Conservation (phyloP, 2,113 vertebrate genomes). For the Gallinago paraguaiae region DNA sequence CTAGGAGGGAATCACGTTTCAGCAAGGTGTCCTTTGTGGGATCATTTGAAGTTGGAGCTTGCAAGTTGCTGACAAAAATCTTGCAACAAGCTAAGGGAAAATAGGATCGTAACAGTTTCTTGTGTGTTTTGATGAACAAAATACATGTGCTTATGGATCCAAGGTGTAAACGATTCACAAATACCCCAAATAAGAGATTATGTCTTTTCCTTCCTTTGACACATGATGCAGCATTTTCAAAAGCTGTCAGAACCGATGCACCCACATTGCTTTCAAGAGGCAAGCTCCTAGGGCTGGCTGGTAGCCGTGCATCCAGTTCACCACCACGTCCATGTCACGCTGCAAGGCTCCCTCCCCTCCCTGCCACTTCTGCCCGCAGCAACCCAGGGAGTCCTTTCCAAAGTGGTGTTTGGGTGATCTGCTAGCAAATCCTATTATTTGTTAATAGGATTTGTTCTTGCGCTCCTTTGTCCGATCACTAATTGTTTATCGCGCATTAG, state of each 20-base stretch:
- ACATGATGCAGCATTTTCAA: neutral
- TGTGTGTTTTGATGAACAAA: neutral
- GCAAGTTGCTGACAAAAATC: neutral
- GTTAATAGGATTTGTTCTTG: constrained; percentile 58
- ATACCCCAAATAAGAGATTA: neutral
- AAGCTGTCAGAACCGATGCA: neutral
- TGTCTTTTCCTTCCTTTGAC: neutral
- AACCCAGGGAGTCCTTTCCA: neutral
- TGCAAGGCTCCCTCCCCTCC: neutral
- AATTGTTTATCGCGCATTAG: neutral
- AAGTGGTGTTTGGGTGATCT: constrained; percentile 1
- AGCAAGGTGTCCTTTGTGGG: neutral
- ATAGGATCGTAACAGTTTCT: neutral
- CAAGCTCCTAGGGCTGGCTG: neutral
- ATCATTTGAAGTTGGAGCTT: neutral
- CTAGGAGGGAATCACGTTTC: neutral
- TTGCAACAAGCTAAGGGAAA: neutral
- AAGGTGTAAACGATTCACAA: neutral
- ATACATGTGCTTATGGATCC: neutral
- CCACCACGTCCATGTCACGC: rapidly evolving
- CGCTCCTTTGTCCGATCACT: neutral
- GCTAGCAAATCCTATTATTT: constrained; percentile 38
- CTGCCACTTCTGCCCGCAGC: neutral
- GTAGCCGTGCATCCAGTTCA: neutral
- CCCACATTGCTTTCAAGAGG: rapidly evolving